A percentile compares a stretch with the other conserved stretches of the same genome.
Evolutionary conservation across 2,888 invertebrate species (phyloP).

Genomic region (Amblyteles armatorius): DNA sequence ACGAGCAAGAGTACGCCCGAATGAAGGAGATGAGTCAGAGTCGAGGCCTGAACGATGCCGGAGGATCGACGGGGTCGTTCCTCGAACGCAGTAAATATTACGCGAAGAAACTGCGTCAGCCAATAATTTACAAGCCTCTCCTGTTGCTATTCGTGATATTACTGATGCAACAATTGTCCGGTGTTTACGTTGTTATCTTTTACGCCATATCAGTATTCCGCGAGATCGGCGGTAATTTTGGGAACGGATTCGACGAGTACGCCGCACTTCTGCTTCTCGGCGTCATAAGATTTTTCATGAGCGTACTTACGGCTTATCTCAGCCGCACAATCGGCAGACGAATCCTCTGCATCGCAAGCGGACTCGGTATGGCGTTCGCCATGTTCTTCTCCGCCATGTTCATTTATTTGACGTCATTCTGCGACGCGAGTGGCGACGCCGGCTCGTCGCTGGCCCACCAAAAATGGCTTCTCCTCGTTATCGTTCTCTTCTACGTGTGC

Average conservation of each 20-base stretch:
- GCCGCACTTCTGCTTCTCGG: conserved; percentile 85
- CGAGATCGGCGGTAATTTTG: conserved; percentile 84
- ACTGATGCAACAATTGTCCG: conserved; percentile 86
- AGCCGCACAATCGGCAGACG: conserved; percentile 86
- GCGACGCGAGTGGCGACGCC: conserved; percentile 73
- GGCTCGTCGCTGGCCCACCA: conserved; percentile 75
- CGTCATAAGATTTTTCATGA: conserved; percentile 85
- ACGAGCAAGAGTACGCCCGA: conserved; percentile 74
- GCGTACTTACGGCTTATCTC: conserved; percentile 85
- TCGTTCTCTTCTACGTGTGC: conserved; percentile 86
- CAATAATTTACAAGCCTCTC: conserved; percentile 86
- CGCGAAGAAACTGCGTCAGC: conserved; percentile 70
- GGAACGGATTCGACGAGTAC: conserved; percentile 84
- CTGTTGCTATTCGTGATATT: conserved; percentile 85
- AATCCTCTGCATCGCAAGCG: conserved; percentile 85
- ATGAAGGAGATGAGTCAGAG: conserved; percentile 70
- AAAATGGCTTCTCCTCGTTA: conserved; percentile 84
- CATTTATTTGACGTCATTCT: conserved; percentile 74
- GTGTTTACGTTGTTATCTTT: conserved; percentile 87
- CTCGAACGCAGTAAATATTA: conserved; percentile 71
- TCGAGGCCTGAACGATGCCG: conserved; percentile 55
- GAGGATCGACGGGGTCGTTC: background rate
- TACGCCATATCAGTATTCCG: conserved; percentile 86
- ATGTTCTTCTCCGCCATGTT: conserved; percentile 82
- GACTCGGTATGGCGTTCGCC: conserved; percentile 86